Percentiles rank a stretch among this genome's conserved stretches.
phyloP scores from a whole-genome alignment of 2,888 invertebrate species.

The Xestia rhomboidea region DNA sequence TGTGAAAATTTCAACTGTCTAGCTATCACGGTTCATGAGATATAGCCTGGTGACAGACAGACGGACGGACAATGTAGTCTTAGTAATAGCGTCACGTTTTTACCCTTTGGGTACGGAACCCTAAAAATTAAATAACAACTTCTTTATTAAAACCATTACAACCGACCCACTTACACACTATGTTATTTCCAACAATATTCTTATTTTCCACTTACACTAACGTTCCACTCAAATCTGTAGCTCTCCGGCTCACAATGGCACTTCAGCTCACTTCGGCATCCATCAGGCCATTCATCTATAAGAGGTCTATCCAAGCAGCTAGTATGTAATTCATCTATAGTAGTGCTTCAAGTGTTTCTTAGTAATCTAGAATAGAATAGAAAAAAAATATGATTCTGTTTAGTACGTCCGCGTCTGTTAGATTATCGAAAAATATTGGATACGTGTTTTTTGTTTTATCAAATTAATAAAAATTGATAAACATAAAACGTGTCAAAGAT shows the following conservation, averaged over 20 bases:
- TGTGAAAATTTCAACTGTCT: too few relatives aligned
- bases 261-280: slow-evolving; percentile 36
- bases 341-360: slow-evolving; percentile 6
- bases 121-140: not conserved
- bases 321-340: slow-evolving; percentile 13
- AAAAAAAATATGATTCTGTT: too few relatives aligned
- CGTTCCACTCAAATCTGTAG: slow-evolving; percentile 42
- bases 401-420: too few relatives aligned
- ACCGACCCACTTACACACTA: not conserved
- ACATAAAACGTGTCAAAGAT: too few relatives aligned
- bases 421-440: too few relatives aligned
- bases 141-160: not conserved
- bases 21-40: too few relatives aligned
- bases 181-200: slow-evolving; percentile 14
- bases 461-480: too few relatives aligned
- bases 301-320: slow-evolving; percentile 20
- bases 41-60: too few relatives aligned
- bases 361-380: not conserved
- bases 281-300: slow-evolving; percentile 32
- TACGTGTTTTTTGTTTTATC: too few relatives aligned
- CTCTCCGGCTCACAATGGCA: slow-evolving; percentile 32
- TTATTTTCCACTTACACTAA: slow-evolving; percentile 19
- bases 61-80: too few relatives aligned
- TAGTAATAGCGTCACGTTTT: too few relatives aligned
- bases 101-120: too few relatives aligned